Evolutionary conservation across 1,140 invertebrate species (phyloP).

Genomic region (Euborellia annulipes): DNA sequence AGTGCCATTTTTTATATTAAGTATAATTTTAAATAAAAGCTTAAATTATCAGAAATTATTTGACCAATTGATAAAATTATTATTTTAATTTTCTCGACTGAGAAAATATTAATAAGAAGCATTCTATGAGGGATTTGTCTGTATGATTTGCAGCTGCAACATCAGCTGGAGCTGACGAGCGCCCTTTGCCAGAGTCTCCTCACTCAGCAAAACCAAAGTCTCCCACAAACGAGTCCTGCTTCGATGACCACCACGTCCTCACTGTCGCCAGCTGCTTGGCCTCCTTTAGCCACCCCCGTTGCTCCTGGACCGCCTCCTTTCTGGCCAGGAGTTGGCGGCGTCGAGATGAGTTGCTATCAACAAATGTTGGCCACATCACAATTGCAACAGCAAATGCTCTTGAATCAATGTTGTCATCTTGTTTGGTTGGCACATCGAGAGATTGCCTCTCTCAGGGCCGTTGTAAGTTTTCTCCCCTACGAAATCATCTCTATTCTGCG

Average conservation of each 20-base stretch:
- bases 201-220: slow-evolving; percentile 6
- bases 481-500: slow-evolving; percentile 6
- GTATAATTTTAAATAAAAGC: no score
- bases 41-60: no score
- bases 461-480: slow-evolving; percentile 18
- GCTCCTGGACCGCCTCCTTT: slow-evolving; percentile 1
- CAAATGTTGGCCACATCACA: slow-evolving; percentile 11
- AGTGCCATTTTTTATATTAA: no score
- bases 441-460: slow-evolving; percentile 31
- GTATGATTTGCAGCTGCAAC: slow-evolving; percentile 7
- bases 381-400: slow-evolving; percentile 38
- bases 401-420: slow-evolving; percentile 44
- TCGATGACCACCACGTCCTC: neutral
- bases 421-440: slow-evolving; percentile 43
- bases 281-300: neutral
- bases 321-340: neutral
- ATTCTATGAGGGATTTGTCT: no score
- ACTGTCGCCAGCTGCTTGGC: neutral
- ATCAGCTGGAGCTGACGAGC: slow-evolving; percentile 15
- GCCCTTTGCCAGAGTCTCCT: slow-evolving; percentile 13
- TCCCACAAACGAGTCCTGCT: slow-evolving; percentile 1
- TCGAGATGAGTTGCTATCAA: slow-evolving; percentile 2
- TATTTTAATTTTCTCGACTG: no score
- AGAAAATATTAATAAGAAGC: no score
- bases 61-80: no score